Conservation (phyloP, 2,888 invertebrate species). For the Scaptodrosophila latifasciaeformis region DNA sequence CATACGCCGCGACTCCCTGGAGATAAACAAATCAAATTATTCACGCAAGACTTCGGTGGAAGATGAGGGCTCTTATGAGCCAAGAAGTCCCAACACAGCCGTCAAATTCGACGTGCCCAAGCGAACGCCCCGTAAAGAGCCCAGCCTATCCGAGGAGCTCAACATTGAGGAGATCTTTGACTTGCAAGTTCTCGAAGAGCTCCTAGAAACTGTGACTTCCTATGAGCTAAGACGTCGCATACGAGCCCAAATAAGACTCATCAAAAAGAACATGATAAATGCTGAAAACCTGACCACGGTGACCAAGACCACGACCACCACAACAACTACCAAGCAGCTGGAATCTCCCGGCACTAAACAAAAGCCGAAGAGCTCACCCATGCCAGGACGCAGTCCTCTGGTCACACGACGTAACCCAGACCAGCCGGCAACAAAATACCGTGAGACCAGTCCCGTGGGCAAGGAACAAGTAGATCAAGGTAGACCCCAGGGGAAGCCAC, state of each 20-base stretch:
- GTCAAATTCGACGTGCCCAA: slow-evolving; percentile 83
- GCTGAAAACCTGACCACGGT: slow-evolving; percentile 46
- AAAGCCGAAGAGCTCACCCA: slow-evolving; percentile 7
- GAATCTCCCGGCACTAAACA: slow-evolving; percentile 9
- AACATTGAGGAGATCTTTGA: slow-evolving; percentile 85
- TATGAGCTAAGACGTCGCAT: slow-evolving; percentile 87
- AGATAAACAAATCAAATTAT: slow-evolving; percentile 70
- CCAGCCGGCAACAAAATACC: no score
- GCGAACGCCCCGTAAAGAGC: slow-evolving; percentile 76
- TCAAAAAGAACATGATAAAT: slow-evolving; percentile 80
- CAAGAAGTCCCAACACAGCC: slow-evolving; percentile 75
- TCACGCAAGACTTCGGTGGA: slow-evolving; percentile 69
- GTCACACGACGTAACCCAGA: neutral
- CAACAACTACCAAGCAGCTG: slow-evolving; percentile 16
- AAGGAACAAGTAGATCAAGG: slow-evolving; percentile 41
- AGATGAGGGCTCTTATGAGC: slow-evolving; percentile 71
- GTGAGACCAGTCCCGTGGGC: no score
- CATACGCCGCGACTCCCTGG: slow-evolving; percentile 72
- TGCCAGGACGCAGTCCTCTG: slow-evolving; percentile 35
- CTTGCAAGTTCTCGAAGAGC: slow-evolving; percentile 81
- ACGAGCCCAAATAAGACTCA: slow-evolving; percentile 84
- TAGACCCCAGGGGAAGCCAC: slow-evolving; percentile 42
- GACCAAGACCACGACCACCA: slow-evolving; percentile 31
- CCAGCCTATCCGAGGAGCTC: slow-evolving; percentile 76
- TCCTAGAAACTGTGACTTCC: slow-evolving; percentile 84